Percentiles rank a stretch among this genome's conserved stretches.
phyloP scores from a whole-genome alignment of 2,888 invertebrate species.

The Xestia xanthographa region DNA sequence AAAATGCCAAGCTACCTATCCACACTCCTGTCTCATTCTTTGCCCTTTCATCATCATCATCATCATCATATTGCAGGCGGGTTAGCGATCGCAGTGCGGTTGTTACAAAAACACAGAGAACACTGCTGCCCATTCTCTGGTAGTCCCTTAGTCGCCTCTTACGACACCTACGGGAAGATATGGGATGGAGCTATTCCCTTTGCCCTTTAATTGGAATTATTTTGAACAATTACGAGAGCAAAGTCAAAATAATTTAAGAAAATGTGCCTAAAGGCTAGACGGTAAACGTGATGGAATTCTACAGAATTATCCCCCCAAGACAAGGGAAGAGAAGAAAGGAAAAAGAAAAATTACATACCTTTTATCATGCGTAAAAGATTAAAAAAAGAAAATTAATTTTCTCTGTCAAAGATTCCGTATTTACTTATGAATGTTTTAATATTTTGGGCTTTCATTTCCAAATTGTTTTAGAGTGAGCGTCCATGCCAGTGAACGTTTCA shows the following conservation, averaged over 20 bases:
- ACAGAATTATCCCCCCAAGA: background rate
- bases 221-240: conserved; percentile 19
- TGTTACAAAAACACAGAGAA: too few relatives aligned
- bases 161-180: too few relatives aligned
- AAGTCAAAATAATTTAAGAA: conserved; percentile 29
- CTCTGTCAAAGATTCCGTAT: background rate
- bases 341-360: conserved; percentile 2
- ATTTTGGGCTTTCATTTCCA: background rate
- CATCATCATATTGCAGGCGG: too few relatives aligned
- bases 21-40: background rate
- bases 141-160: too few relatives aligned
- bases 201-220: conserved; percentile 41
- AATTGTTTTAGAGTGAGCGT: background rate
- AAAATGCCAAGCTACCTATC: background rate
- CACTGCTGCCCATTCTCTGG: too few relatives aligned
- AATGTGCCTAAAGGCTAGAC: conserved; percentile 20
- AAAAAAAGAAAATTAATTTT: background rate
- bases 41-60: too few relatives aligned
- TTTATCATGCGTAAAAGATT: background rate
- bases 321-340: background rate
- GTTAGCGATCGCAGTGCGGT: too few relatives aligned
- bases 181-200: too few relatives aligned
- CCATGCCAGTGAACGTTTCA: background rate
- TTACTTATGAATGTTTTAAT: background rate
- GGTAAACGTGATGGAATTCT: conserved; percentile 8